Evolutionary conservation across 2,113 vertebrate genomes (phyloP).

Genomic region (Colius striatus): DNA sequence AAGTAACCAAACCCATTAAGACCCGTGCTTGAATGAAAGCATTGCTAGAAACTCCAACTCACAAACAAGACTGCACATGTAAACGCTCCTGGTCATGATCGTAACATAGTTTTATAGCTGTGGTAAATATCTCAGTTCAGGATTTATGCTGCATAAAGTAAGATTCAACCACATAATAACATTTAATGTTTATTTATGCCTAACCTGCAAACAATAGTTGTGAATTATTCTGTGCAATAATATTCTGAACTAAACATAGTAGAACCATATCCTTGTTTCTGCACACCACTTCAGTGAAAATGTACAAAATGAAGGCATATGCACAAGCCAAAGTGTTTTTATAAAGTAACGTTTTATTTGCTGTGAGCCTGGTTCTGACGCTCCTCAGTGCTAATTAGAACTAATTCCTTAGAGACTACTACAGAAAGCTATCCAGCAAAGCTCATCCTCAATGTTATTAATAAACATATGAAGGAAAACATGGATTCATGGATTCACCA

Average conservation of each 20-base stretch:
- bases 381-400: background rate
- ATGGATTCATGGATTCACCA: too few relatives aligned
- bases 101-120: background rate
- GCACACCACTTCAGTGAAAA: background rate
- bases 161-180: background rate
- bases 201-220: background rate
- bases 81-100: background rate
- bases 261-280: background rate
- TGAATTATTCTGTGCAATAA: background rate
- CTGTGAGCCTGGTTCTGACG: background rate
- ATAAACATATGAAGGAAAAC: too few relatives aligned
- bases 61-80: background rate
- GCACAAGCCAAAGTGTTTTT: background rate
- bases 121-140: background rate
- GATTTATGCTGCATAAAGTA: background rate
- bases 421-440: background rate
- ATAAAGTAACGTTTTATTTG: background rate
- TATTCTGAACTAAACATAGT: background rate
- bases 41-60: background rate
- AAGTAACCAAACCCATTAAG: background rate
- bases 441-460: too few relatives aligned
- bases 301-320: background rate
- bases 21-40: background rate
- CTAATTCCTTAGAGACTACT: background rate
- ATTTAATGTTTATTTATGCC: background rate